Percentiles rank a stretch among this genome's conserved stretches.
These are phyloP conservation scores for Uria lomvia DNA, from an alignment of 2,113 vertebrate genomes.

Conservation along the genomic window DNA sequence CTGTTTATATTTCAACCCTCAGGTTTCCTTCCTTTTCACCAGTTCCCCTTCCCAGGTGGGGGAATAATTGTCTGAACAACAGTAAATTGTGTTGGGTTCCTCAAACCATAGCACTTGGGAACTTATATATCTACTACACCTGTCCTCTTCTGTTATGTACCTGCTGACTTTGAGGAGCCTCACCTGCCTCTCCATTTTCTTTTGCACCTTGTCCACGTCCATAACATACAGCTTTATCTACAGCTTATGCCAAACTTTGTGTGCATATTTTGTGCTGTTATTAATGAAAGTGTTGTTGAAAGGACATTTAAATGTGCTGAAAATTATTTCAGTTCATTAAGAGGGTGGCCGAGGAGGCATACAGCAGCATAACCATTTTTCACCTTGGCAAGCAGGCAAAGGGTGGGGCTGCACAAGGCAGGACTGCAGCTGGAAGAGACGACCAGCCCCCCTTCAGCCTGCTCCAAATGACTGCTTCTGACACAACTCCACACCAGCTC, in stretches of 20 bases:
- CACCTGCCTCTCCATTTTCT: background rate
- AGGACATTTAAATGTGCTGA: background rate
- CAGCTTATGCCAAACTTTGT: background rate
- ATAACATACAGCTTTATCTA: rapidly evolving
- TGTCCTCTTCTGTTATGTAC: too few relatives aligned
- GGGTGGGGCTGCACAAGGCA: background rate
- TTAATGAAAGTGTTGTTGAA: background rate
- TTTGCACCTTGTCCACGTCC: background rate
- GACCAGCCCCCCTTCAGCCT: background rate
- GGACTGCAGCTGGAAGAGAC: background rate
- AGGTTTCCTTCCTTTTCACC: too few relatives aligned
- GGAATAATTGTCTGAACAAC: too few relatives aligned
- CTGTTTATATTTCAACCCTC: too few relatives aligned
- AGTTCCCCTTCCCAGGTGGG: too few relatives aligned
- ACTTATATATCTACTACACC: too few relatives aligned
- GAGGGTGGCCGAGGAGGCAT: background rate
- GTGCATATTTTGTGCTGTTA: background rate
- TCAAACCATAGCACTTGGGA: too few relatives aligned
- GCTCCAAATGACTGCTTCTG: background rate
- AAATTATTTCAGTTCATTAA: background rate
- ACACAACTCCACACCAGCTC: background rate
- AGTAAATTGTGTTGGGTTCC: too few relatives aligned
- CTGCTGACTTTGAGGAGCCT: too few relatives aligned
- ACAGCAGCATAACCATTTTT: background rate
- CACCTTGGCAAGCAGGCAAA: background rate